These are phyloP conservation scores for Tipula lateralis DNA, from an alignment of 2,888 invertebrate genomes.

Conservation along the genomic window DNA sequence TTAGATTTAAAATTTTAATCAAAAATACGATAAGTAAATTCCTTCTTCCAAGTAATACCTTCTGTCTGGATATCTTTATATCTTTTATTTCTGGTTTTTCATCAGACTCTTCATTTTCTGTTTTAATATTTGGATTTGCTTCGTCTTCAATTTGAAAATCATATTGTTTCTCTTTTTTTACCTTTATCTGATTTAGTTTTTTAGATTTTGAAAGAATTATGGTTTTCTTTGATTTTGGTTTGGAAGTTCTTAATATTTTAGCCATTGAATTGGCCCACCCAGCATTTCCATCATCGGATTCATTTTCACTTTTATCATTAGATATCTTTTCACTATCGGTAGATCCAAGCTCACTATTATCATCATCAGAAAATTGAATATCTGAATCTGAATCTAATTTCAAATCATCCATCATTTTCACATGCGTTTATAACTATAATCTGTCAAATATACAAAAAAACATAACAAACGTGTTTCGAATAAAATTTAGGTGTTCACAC, in stretches of 20 bases:
- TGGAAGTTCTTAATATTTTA: constrained; percentile 69
- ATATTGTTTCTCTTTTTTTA: constrained; percentile 50
- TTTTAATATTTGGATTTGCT: constrained; percentile 45
- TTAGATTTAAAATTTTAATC: neutral
- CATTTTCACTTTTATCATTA: neutral
- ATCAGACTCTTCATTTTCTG: constrained; percentile 43
- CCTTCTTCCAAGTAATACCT: neutral
- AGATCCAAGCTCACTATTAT: constrained; percentile 29
- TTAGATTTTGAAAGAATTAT: constrained; percentile 76
- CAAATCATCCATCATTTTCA: constrained; percentile 14
- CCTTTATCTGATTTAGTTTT: constrained; percentile 56
- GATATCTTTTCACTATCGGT: neutral
- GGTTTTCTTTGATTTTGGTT: constrained; percentile 69
- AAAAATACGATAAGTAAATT: neutral
- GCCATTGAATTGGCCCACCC: constrained; percentile 81
- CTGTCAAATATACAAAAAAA: neutral
- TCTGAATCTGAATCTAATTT: constrained; percentile 26
- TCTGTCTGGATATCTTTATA: constrained; percentile 34
- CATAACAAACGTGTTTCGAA: neutral
- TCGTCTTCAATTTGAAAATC: constrained; percentile 67
- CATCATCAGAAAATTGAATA: constrained; percentile 32
- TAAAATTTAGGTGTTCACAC: too few relatives aligned
- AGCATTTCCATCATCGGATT: constrained; percentile 51
- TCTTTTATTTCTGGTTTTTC: constrained; percentile 34
- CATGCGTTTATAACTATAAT: neutral